phyloP scores from a whole-genome alignment of 2,888 invertebrate genomes.

The Amphipoea oculea region DNA sequence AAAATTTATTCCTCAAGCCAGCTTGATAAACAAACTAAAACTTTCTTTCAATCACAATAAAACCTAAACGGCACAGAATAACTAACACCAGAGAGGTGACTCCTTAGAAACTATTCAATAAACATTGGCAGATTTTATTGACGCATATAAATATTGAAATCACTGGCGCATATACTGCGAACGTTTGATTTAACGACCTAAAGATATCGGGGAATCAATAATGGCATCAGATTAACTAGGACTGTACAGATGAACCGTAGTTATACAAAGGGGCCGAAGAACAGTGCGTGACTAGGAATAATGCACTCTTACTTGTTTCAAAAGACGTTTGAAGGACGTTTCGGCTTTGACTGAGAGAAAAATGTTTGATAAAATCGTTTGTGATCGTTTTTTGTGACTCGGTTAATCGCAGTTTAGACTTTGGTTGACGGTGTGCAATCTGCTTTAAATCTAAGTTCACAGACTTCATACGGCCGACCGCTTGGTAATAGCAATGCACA shows the following conservation, averaged over 20 bases:
- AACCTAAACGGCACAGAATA: slow-evolving; percentile 44
- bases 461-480: neutral
- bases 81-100: slow-evolving; percentile 23
- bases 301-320: slow-evolving; percentile 66
- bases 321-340: slow-evolving; percentile 64
- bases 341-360: slow-evolving; percentile 27
- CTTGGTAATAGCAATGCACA: neutral
- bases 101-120: slow-evolving; percentile 57
- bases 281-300: slow-evolving; percentile 85
- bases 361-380: slow-evolving; percentile 10
- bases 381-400: neutral
- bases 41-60: slow-evolving; percentile 18
- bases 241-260: slow-evolving; percentile 79
- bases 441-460: neutral
- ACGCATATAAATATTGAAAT: slow-evolving; percentile 58
- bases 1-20: neutral
- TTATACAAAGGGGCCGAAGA: slow-evolving; percentile 77
- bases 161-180: slow-evolving; percentile 47
- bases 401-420: slow-evolving; percentile 30
- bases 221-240: slow-evolving; percentile 84
- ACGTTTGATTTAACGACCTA: slow-evolving; percentile 66
- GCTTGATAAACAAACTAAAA: slow-evolving; percentile 31
- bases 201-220: slow-evolving; percentile 75
- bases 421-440: neutral
- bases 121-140: slow-evolving; percentile 56